A percentile compares a stretch with the other conserved stretches of the same genome.
These are phyloP conservation scores for Lophotriccus pileatus DNA, from an alignment of 2,797 vertebrate species.

Conservation along the genomic window DNA sequence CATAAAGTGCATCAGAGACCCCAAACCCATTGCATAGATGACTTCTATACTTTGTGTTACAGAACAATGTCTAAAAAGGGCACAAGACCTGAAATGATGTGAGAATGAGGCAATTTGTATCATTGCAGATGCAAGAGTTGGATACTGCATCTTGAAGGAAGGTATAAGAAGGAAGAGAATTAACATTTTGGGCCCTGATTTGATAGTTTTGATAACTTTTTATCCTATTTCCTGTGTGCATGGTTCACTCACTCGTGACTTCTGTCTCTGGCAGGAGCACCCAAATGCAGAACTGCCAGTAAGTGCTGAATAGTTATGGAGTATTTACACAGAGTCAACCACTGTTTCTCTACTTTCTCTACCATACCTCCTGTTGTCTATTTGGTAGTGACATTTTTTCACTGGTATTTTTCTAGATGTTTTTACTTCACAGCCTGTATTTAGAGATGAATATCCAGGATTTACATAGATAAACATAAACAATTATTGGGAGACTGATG, in stretches of 20 bases:
- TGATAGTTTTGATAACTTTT: neutral
- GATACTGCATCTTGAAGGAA: neutral
- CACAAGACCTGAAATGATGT: neutral
- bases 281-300: neutral
- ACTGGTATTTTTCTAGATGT: neutral
- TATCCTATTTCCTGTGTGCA: neutral
- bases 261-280: rapidly evolving
- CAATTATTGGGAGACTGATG: neutral
- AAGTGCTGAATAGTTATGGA: neutral
- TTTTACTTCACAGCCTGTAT: neutral
- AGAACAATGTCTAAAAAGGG: neutral
- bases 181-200: neutral
- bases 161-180: neutral
- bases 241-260: neutral
- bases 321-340: neutral
- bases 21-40: neutral
- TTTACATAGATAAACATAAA: neutral
- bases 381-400: neutral
- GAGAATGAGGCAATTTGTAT: neutral
- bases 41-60: neutral
- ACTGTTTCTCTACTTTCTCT: neutral
- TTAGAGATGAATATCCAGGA: neutral
- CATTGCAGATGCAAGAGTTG: neutral
- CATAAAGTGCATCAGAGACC: neutral
- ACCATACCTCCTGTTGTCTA: neutral